Evolutionary conservation across 2,888 invertebrate species (phyloP), one percentile per base, ranked within the genome.

Genomic region (Glyphotaelius pellucidus): DNA sequence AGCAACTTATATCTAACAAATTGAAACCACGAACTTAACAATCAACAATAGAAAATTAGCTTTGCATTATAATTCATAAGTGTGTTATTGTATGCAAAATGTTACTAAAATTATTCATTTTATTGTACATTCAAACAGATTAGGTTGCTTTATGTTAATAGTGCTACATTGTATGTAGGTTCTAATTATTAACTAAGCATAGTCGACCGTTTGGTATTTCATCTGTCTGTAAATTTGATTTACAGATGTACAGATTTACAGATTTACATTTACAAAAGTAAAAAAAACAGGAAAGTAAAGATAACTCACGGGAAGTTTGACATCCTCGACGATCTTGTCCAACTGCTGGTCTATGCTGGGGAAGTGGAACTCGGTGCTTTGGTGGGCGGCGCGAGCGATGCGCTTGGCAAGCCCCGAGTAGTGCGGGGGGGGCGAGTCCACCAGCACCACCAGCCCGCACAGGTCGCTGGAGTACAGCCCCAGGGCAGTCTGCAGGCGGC

Each of bases 381-480:
- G 93, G 90, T 93, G 93, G 83, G 92, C 92, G 32, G 91, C 92
- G 15, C 88, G 93, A 93, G 32, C 91, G 93, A 84, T 95, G 95
- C 88, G 95, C 95, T n/a, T 92, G 25, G 93, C 92, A n/a, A 93
- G 89, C 19, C 93, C 93, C 30, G 93, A 91, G 88, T 92, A 92
- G 90, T 93, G 93, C 2, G 93, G 93, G 7, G 81, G 94, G 90
- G 94, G 94, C 94, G 95, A 97, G 94, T 97, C 98, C 83, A 97
- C 98, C 94, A 99, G 96, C 90, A 99, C 96, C 88, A 99, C 99
- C 89, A 98, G 96, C 19, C 98, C 99, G 94, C 98, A 97, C 93
- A 99, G 96, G 94, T 99, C 98, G 94, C 98, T 97, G 2, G 99
- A 99, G 96, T 99, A 99, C 38, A 99, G 96, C 38, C 98, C 98